Evolutionary conservation across 2,888 invertebrate genomes (phyloP).

Genomic region (Drosophila barbarae): DNA sequence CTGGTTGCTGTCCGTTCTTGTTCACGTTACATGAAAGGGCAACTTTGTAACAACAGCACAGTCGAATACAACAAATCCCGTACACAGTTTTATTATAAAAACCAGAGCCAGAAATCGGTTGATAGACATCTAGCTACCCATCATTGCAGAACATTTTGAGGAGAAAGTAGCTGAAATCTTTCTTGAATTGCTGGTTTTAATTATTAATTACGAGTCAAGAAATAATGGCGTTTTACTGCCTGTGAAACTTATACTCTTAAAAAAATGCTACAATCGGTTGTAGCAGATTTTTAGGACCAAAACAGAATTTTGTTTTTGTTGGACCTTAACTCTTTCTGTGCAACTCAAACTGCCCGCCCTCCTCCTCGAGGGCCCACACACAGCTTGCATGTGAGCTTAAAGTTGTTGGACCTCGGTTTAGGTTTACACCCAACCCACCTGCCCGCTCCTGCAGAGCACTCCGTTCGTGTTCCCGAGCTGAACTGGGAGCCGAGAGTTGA

Average conservation of each 20-base stretch:
- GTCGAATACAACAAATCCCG: constrained; percentile 50
- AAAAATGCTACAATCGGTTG: constrained; percentile 13
- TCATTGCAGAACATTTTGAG: neutral
- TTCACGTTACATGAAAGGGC: constrained; percentile 70
- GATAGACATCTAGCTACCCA: constrained; percentile 14
- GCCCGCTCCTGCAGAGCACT: constrained; percentile 1
- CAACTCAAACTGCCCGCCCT: constrained; percentile 49
- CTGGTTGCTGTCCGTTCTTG: constrained; percentile 50
- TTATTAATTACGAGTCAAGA: constrained; percentile 19
- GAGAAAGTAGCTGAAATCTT: neutral
- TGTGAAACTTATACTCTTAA: constrained; percentile 14
- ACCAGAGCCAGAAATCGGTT: constrained; percentile 16
- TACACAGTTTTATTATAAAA: constrained; percentile 67
- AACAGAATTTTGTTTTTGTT: constrained; percentile 42
- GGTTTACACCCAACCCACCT: constrained; percentile 21
- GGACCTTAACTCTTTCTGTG: constrained; percentile 38
- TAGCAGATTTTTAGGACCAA: constrained; percentile 22
- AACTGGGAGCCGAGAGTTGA: constrained; percentile 39
- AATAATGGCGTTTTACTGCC: constrained; percentile 17
- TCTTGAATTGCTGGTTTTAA: neutral
- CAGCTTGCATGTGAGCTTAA: constrained; percentile 65
- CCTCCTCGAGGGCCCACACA: constrained; percentile 34
- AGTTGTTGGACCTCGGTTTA: constrained; percentile 54
- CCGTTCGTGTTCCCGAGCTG: constrained; percentile 49
- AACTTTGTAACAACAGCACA: constrained; percentile 62